Evolutionary conservation across 2,797 vertebrate genomes (phyloP).

Genomic region (Heterohyrax brucei): DNA sequence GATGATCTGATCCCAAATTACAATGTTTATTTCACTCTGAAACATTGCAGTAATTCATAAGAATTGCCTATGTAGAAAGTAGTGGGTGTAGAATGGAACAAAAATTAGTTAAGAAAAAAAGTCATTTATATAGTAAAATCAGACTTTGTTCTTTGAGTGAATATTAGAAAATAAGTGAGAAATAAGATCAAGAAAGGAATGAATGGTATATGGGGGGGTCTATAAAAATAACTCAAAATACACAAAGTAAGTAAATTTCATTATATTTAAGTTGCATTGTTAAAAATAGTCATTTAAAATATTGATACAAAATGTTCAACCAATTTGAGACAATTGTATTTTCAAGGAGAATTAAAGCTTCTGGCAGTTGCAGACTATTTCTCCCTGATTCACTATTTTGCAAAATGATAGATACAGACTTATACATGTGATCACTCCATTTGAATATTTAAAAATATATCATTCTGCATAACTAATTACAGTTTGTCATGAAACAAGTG

Average conservation of each 20-base stretch:
- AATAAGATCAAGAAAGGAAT: background rate
- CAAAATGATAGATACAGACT: background rate
- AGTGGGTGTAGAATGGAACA: background rate
- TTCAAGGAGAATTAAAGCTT: background rate
- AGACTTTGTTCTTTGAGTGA: background rate
- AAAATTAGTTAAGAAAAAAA: background rate
- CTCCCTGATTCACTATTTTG: constrained; percentile 31
- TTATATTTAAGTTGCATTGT: background rate
- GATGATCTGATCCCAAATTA: background rate
- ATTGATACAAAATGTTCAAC: background rate
- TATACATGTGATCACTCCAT: background rate
- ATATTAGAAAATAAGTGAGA: background rate
- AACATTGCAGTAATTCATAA: background rate
- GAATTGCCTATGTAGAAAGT: background rate
- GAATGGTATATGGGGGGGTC: background rate
- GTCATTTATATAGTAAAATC: background rate
- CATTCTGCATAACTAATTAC: background rate
- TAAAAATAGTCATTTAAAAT: background rate
- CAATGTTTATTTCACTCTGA: background rate
- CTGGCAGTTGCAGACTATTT: background rate
- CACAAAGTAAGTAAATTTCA: background rate
- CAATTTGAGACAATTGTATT: background rate
- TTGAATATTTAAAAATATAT: background rate
- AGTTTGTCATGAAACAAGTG: constrained; percentile 9
- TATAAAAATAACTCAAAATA: background rate